Base-by-base conservation (phyloP, 2,888 invertebrate genomes). In the Drosophila glabriapex region DNA sequence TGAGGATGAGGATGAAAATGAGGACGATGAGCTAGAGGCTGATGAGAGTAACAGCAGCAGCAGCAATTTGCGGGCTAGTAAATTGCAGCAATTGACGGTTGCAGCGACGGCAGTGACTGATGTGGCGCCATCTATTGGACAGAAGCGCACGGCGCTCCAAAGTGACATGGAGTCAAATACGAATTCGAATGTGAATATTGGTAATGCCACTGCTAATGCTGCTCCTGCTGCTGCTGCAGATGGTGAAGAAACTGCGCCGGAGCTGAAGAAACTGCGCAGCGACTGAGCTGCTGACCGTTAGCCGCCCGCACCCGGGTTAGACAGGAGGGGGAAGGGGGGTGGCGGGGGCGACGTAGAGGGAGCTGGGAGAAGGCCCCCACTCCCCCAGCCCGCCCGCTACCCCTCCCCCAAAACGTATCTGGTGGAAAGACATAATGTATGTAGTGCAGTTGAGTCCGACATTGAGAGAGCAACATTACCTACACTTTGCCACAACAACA, bases 221-320 rank as follows among this genome's bases (percentile, higher is more conserved):
- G 63, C 49, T 37, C 16, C 37, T 4, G 56, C 53, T 39, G 65
- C 39, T 33, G 54, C n/a, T 12, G 50, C 68, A 68, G 86, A 81
- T 71, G 91, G 85, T 79, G 92, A 93, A 9, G 82, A 87, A 62
- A 90, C 46, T 46, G 46, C 90, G 76, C 93, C 93, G 49, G 93
- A 93, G 77, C 74, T 89, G 25, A 93, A 93, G 83, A 93, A 93
- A 76, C 84, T 93, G 78, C 91, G 93, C 83, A 93, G 89, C 88
- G 93, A 93, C 88, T 93, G 91, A 92, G 84, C 61, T 61, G 68
- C 43, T 35, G 16, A 41, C 61, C 55, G 61, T 53, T 58, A 53
- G 46, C 46, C 46, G 68, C 46, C 69, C 69, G 50, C 43, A 29
- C 28, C 60, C 29, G 19, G 58, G 39, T 22, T 14, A 28, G 39